Evolutionary conservation across 2,888 invertebrate genomes (phyloP), one percentile per base, ranked within the genome.

Genomic region (Caenorhabditis sp.): DNA sequence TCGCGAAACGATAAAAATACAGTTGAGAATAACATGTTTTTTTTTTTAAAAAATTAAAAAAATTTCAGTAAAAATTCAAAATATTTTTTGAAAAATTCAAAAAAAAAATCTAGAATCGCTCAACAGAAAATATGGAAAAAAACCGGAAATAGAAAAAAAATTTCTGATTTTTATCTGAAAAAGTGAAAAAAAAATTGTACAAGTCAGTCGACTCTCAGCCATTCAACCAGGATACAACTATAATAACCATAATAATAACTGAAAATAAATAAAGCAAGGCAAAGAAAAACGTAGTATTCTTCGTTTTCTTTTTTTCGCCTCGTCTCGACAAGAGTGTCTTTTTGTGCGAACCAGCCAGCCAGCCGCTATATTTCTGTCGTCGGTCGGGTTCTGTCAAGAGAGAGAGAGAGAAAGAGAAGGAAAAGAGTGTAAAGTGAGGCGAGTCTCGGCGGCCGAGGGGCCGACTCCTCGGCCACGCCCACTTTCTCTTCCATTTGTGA

Each of bases 401-500:
- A 55, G 1, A 22, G 15, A n/a, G 28, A 26, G n/a, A n/a, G n/a
- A n/a, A n/a, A n/a, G n/a, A n/a, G n/a, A n/a, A n/a, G n/a, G n/a
- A n/a, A n/a, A n/a, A 32, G 3, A 18, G 28, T 58, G 56, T 28
- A 32, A 32, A 58, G 47, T 47, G 47, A 18, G 47, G 47, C n/a
- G 47, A 3, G 47, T 3, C 3, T 8, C 40, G 40, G 47, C 40
- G 47, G 47, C 47, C 47, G 47, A n/a, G 47, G 18, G n/a, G 18
- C 3, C 47, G 47, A 47, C 47, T 9, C 47, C 18, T 47, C 47
- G 47, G 47, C 47, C 47, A 47, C 47, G 47, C 47, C 47, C 47
- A n/a, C 47, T 47, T 47, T 47, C 47, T 47, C 47, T 47, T 47
- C 47, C 47, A 47, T 47, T 47, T 47, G n/a, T n/a, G n/a, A n/a